Percentiles rank a stretch among this genome's conserved stretches.
Conservation (phyloP, 2,113 vertebrate species). For the Neolamprologus hecqui region DNA sequence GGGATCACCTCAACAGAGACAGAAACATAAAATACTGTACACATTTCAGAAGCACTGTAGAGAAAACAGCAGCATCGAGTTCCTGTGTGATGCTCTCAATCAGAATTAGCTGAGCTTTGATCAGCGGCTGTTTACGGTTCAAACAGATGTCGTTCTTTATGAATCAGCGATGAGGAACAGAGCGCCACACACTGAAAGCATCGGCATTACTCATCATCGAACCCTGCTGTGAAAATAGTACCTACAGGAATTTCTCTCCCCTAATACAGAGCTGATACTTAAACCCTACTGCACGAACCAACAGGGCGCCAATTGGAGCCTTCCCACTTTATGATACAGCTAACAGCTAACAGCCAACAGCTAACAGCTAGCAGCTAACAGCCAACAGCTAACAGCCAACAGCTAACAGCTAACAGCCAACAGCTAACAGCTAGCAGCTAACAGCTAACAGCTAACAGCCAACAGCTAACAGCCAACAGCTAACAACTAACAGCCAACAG, state of each 20-base stretch:
- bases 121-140: not conserved
- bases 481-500: fast-evolving
- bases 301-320: not conserved
- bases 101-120: not conserved
- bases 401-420: fast-evolving
- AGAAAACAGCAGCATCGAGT: not conserved
- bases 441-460: fast-evolving
- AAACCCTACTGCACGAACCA: not conserved
- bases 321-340: not conserved
- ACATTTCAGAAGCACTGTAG: not conserved
- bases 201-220: not conserved
- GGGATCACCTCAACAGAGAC: not conserved
- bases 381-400: fast-evolving
- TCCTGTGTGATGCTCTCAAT: not conserved
- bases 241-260: not conserved
- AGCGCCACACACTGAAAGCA: not conserved
- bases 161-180: not conserved
- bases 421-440: fast-evolving
- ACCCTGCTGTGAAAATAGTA: not conserved
- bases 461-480: fast-evolving
- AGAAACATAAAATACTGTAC: not conserved
- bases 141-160: not conserved
- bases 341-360: fast-evolving
- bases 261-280: not conserved
- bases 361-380: fast-evolving